These are phyloP conservation scores for Gallirallus australis DNA, from an alignment of 2,797 vertebrate species.

Conservation along the genomic window DNA sequence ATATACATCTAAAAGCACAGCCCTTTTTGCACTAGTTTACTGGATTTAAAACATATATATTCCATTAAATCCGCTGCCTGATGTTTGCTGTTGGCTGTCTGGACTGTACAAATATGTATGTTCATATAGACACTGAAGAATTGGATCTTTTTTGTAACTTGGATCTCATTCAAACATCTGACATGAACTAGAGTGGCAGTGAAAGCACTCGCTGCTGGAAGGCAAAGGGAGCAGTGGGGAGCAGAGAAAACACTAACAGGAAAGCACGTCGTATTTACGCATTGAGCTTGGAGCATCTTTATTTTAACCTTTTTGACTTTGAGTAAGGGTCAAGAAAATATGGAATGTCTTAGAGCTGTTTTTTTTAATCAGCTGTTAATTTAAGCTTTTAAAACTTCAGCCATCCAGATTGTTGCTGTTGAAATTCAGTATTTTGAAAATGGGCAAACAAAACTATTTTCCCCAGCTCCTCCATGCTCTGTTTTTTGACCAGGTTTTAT, in stretches of 20 bases:
- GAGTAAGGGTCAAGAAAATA: background rate
- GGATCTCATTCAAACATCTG: background rate
- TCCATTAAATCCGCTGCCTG: background rate
- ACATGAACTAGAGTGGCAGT: background rate
- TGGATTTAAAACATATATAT: background rate
- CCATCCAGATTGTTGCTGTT: background rate
- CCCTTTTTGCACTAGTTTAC: background rate
- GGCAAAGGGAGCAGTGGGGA: background rate
- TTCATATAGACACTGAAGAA: background rate
- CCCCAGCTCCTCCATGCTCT: background rate
- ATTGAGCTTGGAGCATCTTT: background rate
- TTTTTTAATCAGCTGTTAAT: background rate
- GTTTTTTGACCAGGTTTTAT: background rate
- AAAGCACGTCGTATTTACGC: background rate
- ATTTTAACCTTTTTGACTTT: background rate
- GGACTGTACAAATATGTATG: background rate
- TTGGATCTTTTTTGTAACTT: background rate
- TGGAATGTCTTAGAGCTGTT: background rate
- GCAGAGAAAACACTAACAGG: background rate
- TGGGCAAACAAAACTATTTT: background rate
- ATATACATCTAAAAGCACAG: background rate
- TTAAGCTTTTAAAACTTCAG: background rate
- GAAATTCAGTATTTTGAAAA: background rate
- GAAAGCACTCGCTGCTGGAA: background rate
- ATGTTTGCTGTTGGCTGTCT: background rate